phyloP scores from a whole-genome alignment of 2,797 vertebrate genomes.

The Sciurus carolinensis region DNA sequence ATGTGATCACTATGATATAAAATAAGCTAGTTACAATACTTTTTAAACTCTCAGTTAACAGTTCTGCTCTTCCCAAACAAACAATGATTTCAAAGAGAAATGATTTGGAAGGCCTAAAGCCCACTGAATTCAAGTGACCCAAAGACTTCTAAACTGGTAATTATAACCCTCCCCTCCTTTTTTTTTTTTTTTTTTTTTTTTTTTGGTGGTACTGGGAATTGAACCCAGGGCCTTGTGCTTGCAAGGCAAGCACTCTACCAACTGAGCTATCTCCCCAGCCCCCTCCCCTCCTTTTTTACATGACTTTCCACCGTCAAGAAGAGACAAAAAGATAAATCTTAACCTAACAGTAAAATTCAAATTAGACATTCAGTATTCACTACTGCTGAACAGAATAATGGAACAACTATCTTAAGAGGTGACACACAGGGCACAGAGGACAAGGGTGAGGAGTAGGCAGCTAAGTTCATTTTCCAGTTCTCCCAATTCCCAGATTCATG shows the following conservation, averaged over 20 bases:
- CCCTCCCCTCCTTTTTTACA: not conserved
- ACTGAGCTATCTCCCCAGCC: no score
- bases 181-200: no score
- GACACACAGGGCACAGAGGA: not conserved
- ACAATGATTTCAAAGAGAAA: constrained; percentile 28
- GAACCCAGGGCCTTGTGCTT: no score
- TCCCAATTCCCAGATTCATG: not conserved
- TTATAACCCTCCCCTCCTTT: not conserved
- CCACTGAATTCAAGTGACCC: not conserved
- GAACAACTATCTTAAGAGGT: not conserved
- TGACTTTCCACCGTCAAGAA: not conserved
- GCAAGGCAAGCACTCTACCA: no score
- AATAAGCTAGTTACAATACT: not conserved
- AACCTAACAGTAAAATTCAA: constrained; percentile 33
- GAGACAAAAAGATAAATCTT: constrained; percentile 9
- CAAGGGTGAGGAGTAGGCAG: not conserved
- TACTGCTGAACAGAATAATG: not conserved
- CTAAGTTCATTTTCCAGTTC: not conserved
- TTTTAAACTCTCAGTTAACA: not conserved
- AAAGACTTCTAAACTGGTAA: not conserved
- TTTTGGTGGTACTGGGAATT: no score
- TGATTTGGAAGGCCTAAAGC: not conserved
- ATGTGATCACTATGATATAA: not conserved
- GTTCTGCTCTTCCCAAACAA: not conserved
- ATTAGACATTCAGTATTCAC: not conserved